Evolutionary conservation across 2,888 invertebrate genomes (phyloP).

Genomic region (Mythimna ferrago): DNA sequence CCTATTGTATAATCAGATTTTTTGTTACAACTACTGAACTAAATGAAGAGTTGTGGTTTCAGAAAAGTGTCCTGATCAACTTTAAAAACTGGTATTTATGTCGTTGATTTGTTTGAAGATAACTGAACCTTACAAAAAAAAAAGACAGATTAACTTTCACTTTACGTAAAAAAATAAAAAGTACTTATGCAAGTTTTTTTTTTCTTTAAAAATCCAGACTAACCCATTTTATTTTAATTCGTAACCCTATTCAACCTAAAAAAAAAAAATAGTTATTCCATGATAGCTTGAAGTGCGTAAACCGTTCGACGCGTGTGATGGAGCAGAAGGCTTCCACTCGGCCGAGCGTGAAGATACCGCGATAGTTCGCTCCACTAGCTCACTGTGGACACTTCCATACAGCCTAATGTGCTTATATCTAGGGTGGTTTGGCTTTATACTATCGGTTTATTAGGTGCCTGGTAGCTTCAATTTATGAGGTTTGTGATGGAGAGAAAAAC

Average conservation of each 20-base stretch:
- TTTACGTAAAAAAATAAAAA: background rate
- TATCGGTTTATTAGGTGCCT: constrained; percentile 25
- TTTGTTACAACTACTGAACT: background rate
- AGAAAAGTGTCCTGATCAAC: background rate
- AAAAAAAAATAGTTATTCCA: constrained; percentile 32
- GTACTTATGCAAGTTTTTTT: no score
- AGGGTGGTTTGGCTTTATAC: constrained; percentile 31
- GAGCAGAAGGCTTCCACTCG: constrained; percentile 86
- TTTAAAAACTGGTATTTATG: background rate
- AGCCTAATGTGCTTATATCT: constrained; percentile 53
- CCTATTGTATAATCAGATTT: background rate
- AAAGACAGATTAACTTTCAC: no score
- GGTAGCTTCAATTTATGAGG: constrained; percentile 2
- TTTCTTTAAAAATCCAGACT: background rate
- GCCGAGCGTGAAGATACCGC: constrained; percentile 87
- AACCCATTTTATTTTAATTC: background rate
- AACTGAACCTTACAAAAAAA: background rate
- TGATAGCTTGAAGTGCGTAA: constrained; percentile 65
- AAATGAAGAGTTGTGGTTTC: background rate
- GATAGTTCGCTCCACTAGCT: constrained; percentile 87
- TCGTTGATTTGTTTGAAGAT: background rate
- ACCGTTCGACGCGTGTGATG: constrained; percentile 78
- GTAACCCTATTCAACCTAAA: constrained; percentile 5
- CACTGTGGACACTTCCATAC: constrained; percentile 70
- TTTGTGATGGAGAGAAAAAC: background rate